Base-by-base conservation (phyloP, 2,888 invertebrate species). In the Drosophila testacea region DNA sequence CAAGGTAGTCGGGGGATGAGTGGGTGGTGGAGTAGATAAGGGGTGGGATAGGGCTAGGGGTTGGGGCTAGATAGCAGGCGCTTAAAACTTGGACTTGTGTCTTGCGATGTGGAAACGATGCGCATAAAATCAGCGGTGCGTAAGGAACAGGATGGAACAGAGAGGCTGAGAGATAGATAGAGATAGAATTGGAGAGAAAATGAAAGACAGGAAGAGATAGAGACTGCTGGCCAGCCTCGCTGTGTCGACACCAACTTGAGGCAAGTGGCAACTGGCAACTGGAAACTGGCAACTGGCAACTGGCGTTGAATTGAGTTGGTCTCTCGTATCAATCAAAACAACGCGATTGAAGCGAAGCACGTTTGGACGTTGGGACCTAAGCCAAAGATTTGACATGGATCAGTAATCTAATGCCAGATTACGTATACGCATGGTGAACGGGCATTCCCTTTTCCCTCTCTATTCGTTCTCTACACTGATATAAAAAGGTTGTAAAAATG, bases 361-460 rank as follows among this genome's bases (percentile, higher is more conserved):
- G 42, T 60, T 60, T 63, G 65, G 62, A 16, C 11, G 36, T n/a
- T 30, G 64, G 59, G 65, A 65, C 88, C 85, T 90, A 91, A 92
- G 91, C 92, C 90, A 89, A 90, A 91, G 92, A 92, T 92, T 92
- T 92, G 91, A 92, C 92, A 92, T 92, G 92, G 92, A 92, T 92
- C 92, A 92, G 92, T 91, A 92, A 91, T 91, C 92, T 92, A 92
- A 92, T 92, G 83, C 92, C 91, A 91, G 92, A 92, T 92, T 92
- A 92, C 91, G 91, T 91, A 91, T 92, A 90, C 90, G 89, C 90
- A 90, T 90, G 90, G 88, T 83, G 79, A 67, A 77, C 73, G 73
- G 83, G 79, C 32, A 6, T 6, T 32, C 7, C 32, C 7, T 9
- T 9, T 2, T 6, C 32, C 32, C 6, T 32, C 32, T 7, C 32